Conservation (phyloP, 2,797 vertebrate species). For the Clarias laeviceps region DNA sequence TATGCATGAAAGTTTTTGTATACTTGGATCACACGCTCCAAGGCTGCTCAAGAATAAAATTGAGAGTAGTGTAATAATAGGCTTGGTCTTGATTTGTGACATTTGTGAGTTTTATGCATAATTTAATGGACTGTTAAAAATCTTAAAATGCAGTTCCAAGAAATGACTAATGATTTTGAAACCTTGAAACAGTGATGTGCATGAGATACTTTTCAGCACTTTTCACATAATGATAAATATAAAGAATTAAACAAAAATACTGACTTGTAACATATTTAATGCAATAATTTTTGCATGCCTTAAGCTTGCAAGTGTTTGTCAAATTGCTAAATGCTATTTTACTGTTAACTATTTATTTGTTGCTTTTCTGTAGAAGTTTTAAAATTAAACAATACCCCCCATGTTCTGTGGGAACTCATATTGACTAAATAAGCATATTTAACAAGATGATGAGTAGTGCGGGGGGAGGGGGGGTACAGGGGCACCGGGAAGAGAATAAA, state of each 20-base stretch:
- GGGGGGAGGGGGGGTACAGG: constrained; percentile 30
- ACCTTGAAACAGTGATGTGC: neutral
- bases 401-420: neutral
- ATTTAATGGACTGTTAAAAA: neutral
- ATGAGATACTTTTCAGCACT: neutral
- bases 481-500: constrained; percentile 28
- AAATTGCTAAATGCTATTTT: neutral
- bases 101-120: neutral
- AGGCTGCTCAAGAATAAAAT: neutral
- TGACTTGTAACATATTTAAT: neutral
- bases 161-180: neutral
- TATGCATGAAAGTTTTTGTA: neutral
- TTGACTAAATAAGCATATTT: neutral
- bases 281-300: neutral
- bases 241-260: neutral
- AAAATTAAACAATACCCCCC: neutral
- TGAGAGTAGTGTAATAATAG: neutral
- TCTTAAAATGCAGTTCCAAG: neutral
- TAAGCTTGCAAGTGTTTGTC: neutral
- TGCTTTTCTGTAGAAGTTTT: neutral
- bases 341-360: too few relatives aligned
- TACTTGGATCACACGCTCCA: neutral
- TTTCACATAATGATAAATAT: neutral
- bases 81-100: neutral
- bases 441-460: constrained; percentile 21